phyloP scores from a whole-genome alignment of 2,113 vertebrate species.

The Parus major region DNA sequence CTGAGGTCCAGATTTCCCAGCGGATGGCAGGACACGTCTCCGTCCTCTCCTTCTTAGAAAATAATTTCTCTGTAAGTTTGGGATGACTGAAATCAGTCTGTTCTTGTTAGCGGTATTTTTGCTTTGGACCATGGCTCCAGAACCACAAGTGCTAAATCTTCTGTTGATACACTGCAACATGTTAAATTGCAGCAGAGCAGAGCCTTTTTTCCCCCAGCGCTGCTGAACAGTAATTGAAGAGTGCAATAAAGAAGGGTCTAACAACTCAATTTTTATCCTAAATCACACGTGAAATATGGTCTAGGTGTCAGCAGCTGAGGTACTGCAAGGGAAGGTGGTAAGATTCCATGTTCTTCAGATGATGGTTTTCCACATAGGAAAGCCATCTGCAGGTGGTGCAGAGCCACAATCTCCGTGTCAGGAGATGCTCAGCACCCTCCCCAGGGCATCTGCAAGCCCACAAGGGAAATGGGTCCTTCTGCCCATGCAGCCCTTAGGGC shows the following conservation, averaged over 20 bases:
- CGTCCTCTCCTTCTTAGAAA: not conserved
- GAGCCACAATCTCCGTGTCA: not conserved
- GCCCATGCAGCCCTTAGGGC: not conserved
- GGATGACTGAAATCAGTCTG: not conserved
- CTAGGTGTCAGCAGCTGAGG: not conserved
- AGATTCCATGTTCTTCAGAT: not conserved
- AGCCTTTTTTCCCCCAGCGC: not conserved
- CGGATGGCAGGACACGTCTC: rapidly evolving
- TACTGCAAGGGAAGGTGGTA: not conserved
- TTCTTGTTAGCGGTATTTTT: not conserved
- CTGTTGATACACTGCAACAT: not conserved
- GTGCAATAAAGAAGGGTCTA: not conserved
- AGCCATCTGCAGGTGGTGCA: not conserved
- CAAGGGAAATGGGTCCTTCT: not conserved
- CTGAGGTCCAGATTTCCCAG: not conserved
- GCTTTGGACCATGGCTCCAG: not conserved
- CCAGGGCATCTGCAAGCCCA: not conserved
- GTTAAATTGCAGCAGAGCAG: constrained; percentile 6
- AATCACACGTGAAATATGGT: not conserved
- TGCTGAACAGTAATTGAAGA: constrained; percentile 9
- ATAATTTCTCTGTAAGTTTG: not conserved
- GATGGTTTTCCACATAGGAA: not conserved
- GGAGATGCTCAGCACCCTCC: not conserved
- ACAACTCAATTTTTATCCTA: not conserved
- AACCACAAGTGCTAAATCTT: not conserved